phyloP scores from a whole-genome alignment of 2,888 invertebrate genomes.

The Brenthis ino region DNA sequence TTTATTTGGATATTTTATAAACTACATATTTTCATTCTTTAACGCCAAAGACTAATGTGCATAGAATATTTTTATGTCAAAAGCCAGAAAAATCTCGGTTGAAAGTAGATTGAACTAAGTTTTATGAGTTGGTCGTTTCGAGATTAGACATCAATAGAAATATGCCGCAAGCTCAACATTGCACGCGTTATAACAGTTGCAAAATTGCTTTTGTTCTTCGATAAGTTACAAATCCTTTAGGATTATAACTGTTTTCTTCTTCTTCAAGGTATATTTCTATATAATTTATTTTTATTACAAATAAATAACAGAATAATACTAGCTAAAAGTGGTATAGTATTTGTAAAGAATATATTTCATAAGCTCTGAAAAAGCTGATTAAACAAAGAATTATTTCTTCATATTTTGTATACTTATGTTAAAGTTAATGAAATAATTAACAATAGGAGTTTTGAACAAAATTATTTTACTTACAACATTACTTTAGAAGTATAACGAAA shows the following conservation, averaged over 20 bases:
- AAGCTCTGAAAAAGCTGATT: no score
- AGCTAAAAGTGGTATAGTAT: no score
- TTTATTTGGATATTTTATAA: neutral
- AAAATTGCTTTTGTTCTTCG: conserved; percentile 68
- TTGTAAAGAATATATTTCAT: no score
- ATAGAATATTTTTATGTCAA: neutral
- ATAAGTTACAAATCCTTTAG: conserved; percentile 62
- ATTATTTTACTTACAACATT: neutral
- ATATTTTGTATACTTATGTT: no score
- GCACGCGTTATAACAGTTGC: conserved; percentile 55
- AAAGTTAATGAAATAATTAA: no score
- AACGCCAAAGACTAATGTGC: neutral
- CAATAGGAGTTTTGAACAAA: no score
- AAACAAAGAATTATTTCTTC: no score
- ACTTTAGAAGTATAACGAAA: neutral
- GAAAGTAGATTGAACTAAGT: conserved; percentile 60
- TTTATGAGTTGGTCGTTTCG: conserved; percentile 56
- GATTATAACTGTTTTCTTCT: conserved; percentile 43
- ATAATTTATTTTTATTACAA: neutral
- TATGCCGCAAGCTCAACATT: conserved; percentile 49
- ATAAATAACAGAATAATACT: neutral
- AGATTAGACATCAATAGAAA: conserved; percentile 65
- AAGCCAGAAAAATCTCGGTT: neutral
- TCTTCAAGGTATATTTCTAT: neutral
- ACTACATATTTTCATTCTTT: neutral